Base-by-base conservation (phyloP, 2,113 vertebrate genomes). In the Campylorhamphus procurvoides region DNA sequence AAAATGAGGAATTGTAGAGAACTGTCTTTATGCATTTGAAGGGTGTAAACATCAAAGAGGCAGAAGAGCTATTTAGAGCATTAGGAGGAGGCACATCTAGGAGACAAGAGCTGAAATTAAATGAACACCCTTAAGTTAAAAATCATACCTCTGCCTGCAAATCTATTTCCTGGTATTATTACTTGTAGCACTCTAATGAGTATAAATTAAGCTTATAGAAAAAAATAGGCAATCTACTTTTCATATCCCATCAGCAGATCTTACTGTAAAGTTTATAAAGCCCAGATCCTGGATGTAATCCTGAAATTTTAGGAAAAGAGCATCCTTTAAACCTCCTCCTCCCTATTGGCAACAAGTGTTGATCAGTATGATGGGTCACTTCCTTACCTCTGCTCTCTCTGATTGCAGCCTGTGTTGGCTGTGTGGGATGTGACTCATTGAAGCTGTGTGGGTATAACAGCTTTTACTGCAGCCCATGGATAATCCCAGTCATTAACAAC, bases 401-500 rank as follows among this genome's bases (percentile, higher is more conserved):
- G 98, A 98, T 1, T 98, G 95, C 55, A 46, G 14, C 98, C 98
- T 8, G 0, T 94, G 3, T 12, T 98, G 47, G 91, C 96, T 68
- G 62, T 95, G 53, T 68, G 96, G 39, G 98, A 98, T 64, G 94
- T 93, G 23, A 88, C 97, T 97, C 22, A 87, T 97, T 52, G 98
- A 98, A 96, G 64, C 80, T 20, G 93, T 98, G 19, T 20, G 98
- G 75, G 97, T 98, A 69, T 98, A 98, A 97, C 82, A 44, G 58
- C 47, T 67, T 98, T 98, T 81, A 98, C 97, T 72, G 29, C 73
- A 98, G 98, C 52, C 79, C 97, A n/a, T 78, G 97, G 97, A 97
- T 98, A 96, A 58, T 37, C 33, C 47, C 29, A 40, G 1, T 6
- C 6, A 13, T 46, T 12, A 75, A 37, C 12, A 58, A 31, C 19